Conservation (phyloP, 2,888 invertebrate genomes). For the Brassicogethes aeneus region DNA sequence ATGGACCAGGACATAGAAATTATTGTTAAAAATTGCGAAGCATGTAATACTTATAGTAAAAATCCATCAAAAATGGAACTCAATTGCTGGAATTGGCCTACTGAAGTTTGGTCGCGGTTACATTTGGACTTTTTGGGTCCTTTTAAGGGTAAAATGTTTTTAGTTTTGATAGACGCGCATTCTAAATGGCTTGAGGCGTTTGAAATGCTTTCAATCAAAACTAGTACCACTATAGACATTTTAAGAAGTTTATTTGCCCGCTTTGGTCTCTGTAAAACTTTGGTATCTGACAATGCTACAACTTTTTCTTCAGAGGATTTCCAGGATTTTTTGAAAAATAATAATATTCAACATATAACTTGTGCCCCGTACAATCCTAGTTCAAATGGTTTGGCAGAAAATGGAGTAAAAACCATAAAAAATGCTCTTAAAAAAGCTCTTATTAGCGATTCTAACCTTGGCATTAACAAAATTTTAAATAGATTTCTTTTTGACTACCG, state of each 20-base stretch:
- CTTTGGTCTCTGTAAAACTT: conserved; percentile 20
- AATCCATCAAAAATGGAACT: conserved; percentile 7
- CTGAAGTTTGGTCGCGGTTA: conserved; percentile 18
- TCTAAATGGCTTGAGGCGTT: conserved; percentile 21
- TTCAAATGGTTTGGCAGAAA: conserved; percentile 10
- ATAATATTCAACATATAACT: conserved; percentile 11
- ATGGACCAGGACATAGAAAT: conserved; percentile 14
- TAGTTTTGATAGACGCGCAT: conserved; percentile 21
- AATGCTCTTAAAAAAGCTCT: background rate
- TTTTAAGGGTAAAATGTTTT: conserved; percentile 13
- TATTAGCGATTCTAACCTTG: background rate
- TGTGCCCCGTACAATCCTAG: conserved; percentile 11
- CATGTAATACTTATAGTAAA: conserved; percentile 10
- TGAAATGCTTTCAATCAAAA: conserved; percentile 13
- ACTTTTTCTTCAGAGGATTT: conserved; percentile 20
- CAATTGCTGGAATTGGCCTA: conserved; percentile 18
- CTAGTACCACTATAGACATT: conserved; percentile 13
- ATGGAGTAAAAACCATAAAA: background rate
- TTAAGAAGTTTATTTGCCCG: conserved; percentile 16
- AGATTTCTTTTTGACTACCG: conserved; percentile 13
- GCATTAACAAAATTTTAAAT: background rate
- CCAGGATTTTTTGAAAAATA: conserved; percentile 9
- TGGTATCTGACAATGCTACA: conserved; percentile 26
- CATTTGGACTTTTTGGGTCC: conserved; percentile 23
- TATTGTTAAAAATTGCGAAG: conserved; percentile 7